phyloP scores from a whole-genome alignment of 2,888 invertebrate genomes.

The Hanleya hanleyi region DNA sequence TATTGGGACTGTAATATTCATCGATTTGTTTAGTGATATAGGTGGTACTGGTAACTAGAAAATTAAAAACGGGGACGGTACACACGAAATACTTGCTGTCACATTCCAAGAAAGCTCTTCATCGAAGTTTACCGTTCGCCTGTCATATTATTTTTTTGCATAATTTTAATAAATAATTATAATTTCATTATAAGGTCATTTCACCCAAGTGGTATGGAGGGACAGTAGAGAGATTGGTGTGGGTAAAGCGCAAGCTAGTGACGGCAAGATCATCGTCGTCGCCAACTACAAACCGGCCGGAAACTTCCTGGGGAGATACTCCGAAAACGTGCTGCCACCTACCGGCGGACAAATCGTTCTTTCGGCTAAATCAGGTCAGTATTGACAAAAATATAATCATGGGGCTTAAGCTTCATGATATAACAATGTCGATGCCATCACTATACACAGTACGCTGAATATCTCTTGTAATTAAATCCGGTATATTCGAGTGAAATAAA shows the following conservation, averaged over 20 bases:
- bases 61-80: too few relatives aligned
- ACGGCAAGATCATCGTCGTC: slow-evolving; percentile 84
- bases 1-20: background rate
- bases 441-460: too few relatives aligned
- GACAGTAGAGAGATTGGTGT: slow-evolving; percentile 83
- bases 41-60: too few relatives aligned
- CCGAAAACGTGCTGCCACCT: slow-evolving; percentile 78
- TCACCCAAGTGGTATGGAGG: slow-evolving; percentile 88
- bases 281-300: slow-evolving; percentile 92
- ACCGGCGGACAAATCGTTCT: too few relatives aligned
- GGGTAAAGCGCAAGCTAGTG: slow-evolving; percentile 82
- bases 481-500: too few relatives aligned
- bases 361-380: too few relatives aligned
- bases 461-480: too few relatives aligned
- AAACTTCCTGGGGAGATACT: slow-evolving; percentile 83
- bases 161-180: background rate
- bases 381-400: too few relatives aligned
- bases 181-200: slow-evolving; percentile 78
- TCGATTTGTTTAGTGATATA: background rate
- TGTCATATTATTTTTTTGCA: background rate
- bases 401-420: too few relatives aligned
- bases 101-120: too few relatives aligned
- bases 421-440: too few relatives aligned
- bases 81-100: too few relatives aligned
- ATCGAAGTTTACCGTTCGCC: background rate